Percentiles rank a stretch among this genome's conserved stretches.
Evolutionary conservation across 2,888 invertebrate species (phyloP).

Genomic region (Brassicogethes aeneus): DNA sequence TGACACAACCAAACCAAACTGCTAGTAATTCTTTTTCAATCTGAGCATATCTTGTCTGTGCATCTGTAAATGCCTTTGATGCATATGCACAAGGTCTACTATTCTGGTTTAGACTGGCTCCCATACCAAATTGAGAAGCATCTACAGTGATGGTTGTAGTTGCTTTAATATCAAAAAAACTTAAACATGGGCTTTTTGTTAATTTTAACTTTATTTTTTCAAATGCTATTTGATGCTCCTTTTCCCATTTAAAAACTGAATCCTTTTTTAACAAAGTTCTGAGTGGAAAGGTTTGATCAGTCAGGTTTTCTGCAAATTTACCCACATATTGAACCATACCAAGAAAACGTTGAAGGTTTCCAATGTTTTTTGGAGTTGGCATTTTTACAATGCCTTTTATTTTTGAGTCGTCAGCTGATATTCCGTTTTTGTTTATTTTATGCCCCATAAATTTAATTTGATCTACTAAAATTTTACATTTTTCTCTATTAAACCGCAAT

Average conservation of each 20-base stretch:
- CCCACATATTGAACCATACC: not conserved
- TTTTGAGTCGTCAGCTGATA: not conserved
- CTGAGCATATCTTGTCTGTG: not conserved
- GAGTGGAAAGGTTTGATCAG: not conserved
- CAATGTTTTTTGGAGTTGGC: not conserved
- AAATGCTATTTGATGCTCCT: constrained; percentile 4
- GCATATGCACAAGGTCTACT: not conserved
- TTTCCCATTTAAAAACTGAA: not conserved
- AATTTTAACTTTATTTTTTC: constrained; percentile 9
- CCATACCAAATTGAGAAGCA: not conserved
- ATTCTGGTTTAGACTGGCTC: not conserved
- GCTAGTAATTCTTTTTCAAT: not conserved
- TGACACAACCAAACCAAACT: not conserved
- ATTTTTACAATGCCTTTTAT: not conserved
- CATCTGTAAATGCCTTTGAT: not conserved
- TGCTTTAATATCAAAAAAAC: not conserved
- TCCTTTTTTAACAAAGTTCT: not conserved
- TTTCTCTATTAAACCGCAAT: not conserved
- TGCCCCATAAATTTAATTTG: not conserved
- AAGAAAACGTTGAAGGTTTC: not conserved
- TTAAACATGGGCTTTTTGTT: not conserved
- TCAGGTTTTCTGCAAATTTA: not conserved
- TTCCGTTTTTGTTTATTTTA: constrained; percentile 1
- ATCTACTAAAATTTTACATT: not conserved
- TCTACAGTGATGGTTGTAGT: not conserved